Conservation (phyloP, 1,140 invertebrate genomes). For the Orussus abietinus region DNA sequence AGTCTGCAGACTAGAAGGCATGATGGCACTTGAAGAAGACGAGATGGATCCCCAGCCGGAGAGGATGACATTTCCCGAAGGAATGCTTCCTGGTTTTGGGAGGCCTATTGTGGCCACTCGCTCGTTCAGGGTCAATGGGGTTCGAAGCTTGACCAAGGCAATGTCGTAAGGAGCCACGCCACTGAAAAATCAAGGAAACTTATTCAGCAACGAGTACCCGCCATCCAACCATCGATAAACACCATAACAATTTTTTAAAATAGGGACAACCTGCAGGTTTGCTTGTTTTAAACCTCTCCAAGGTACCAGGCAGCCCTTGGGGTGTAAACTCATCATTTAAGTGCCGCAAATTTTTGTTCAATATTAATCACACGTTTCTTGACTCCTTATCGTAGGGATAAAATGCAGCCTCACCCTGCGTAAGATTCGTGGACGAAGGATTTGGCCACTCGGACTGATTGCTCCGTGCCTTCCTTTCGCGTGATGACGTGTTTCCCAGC, state of each 20-base stretch:
- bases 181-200: conserved; percentile 23
- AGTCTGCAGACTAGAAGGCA: conserved; percentile 37
- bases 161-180: conserved; percentile 60
- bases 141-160: conserved; percentile 57
- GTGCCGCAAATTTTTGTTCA: too few relatives aligned
- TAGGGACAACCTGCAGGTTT: too few relatives aligned
- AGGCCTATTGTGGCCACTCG: conserved; percentile 55
- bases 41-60: conserved; percentile 53
- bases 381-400: too few relatives aligned
- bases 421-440: conserved; percentile 48
- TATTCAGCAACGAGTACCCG: background rate
- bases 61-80: conserved; percentile 41
- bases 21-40: too few relatives aligned
- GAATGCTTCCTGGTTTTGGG: conserved; percentile 41
- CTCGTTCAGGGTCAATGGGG: conserved; percentile 54
- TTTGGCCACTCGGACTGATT: conserved; percentile 38
- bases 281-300: too few relatives aligned
- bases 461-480: conserved; percentile 38
- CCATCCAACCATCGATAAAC: background rate
- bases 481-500: conserved; percentile 39
- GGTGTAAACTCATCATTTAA: too few relatives aligned
- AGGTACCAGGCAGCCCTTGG: too few relatives aligned
- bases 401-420: conserved; percentile 37
- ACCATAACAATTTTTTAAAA: too few relatives aligned
- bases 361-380: too few relatives aligned